These are phyloP conservation scores for Papilio xuthus DNA, from an alignment of 1,140 invertebrate species.

Conservation along the genomic window DNA sequence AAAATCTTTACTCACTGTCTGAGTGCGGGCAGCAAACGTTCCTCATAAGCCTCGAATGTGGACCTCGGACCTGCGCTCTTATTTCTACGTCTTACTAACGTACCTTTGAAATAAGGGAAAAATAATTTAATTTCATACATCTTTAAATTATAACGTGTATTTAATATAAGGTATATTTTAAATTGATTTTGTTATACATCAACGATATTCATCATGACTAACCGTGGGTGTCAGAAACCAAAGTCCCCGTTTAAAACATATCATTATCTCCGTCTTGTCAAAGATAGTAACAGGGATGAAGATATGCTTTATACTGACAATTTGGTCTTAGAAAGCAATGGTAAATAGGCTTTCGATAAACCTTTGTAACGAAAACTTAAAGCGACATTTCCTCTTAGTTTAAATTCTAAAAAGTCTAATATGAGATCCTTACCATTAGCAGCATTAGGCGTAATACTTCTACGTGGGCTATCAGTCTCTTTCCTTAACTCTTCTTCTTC, in stretches of 20 bases:
- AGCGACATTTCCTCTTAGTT: not conserved
- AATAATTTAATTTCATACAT: not conserved
- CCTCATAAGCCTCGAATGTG: constrained; percentile 94
- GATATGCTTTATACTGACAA: too few species aligned
- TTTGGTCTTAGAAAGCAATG: too few species aligned
- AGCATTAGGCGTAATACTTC: constrained; percentile 74
- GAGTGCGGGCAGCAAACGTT: constrained; percentile 90
- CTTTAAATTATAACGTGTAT: too few species aligned
- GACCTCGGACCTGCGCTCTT: constrained; percentile 88
- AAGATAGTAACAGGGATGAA: too few species aligned
- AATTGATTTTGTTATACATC: too few species aligned
- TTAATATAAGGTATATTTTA: too few species aligned
- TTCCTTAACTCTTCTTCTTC: constrained; percentile 71
- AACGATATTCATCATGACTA: too few species aligned
- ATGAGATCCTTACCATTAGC: constrained; percentile 64
- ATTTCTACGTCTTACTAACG: constrained; percentile 85
- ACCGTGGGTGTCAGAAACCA: too few species aligned
- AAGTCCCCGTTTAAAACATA: too few species aligned
- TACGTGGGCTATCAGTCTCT: constrained; percentile 75
- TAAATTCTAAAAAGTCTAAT: not conserved
- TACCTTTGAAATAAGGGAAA: constrained; percentile 48
- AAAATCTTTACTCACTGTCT: constrained; percentile 92
- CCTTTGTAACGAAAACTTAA: not conserved
- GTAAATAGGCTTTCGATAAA: too few species aligned
- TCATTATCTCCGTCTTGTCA: too few species aligned